Evolutionary conservation across 1,140 invertebrate genomes (phyloP).

Genomic region (Lordiphosa clarofinis): DNA sequence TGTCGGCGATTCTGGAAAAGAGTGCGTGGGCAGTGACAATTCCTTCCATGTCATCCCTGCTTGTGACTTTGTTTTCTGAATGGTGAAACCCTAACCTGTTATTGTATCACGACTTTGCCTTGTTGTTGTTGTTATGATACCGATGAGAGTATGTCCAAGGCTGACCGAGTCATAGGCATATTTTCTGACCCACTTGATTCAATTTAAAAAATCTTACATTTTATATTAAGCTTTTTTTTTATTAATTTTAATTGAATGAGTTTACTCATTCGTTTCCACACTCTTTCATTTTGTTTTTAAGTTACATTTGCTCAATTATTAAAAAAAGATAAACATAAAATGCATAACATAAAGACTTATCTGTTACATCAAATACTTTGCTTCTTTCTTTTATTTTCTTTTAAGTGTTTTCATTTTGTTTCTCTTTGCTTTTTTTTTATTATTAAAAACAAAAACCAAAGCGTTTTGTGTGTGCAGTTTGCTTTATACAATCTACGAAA

Average conservation of each 20-base stretch:
- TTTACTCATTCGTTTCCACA: conserved; percentile 27
- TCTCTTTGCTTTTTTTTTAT: conserved; percentile 1
- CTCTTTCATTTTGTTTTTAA: conserved; percentile 11
- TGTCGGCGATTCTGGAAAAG: no score
- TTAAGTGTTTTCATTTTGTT: conserved; percentile 1
- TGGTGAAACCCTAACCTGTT: no score
- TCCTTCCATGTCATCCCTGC: no score
- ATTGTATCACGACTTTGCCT: no score
- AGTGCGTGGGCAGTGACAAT: no score
- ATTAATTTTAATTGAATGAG: conserved; percentile 30
- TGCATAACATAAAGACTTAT: conserved; percentile 48
- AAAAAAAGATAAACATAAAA: conserved; percentile 40
- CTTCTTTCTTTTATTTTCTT: conserved; percentile 26
- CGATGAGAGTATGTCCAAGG: no score
- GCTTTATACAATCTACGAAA: conserved; percentile 17
- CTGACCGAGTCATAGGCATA: no score
- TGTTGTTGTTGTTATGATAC: no score
- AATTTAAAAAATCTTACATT: no score
- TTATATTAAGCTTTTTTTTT: conserved; percentile 1
- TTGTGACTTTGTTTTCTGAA: no score
- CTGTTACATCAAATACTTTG: conserved; percentile 43
- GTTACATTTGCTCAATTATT: conserved; percentile 35
- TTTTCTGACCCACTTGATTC: no score
- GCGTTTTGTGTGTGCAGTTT: conserved; percentile 34
- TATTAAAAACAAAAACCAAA: conserved; percentile 41